phyloP scores from a whole-genome alignment of 2,797 vertebrate species.

The Falco rusticolus region DNA sequence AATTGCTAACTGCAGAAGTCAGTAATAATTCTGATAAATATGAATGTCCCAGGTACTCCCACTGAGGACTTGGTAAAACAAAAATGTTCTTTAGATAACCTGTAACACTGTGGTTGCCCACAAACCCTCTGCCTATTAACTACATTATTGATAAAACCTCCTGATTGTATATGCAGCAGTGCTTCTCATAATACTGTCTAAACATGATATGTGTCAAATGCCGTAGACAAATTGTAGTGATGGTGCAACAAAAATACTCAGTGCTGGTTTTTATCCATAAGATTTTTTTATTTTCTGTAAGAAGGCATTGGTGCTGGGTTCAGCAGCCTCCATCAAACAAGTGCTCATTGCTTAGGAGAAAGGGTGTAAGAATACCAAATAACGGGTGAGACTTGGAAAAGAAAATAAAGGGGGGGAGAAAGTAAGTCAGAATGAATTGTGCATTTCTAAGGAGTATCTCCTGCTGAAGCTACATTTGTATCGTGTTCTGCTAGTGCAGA shows the following conservation, averaged over 20 bases:
- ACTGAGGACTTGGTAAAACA: conserved; percentile 47
- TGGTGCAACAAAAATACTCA: background rate
- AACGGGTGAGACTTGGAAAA: background rate
- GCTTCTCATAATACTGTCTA: background rate
- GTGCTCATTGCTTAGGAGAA: background rate
- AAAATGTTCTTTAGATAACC: conserved; percentile 41
- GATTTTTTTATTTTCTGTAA: background rate
- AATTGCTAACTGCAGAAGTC: conserved; percentile 55
- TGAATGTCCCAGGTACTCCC: background rate
- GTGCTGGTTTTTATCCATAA: background rate
- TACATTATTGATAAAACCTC: conserved; percentile 52
- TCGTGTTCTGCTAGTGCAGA: background rate
- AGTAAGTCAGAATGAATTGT: background rate
- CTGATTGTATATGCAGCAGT: background rate
- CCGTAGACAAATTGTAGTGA: background rate
- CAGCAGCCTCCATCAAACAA: background rate
- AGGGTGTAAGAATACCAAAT: background rate
- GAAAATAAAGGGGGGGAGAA: background rate
- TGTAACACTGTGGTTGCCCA: conserved; percentile 45
- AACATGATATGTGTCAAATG: background rate
- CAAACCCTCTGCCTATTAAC: conserved; percentile 59
- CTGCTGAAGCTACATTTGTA: background rate
- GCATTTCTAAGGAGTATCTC: background rate
- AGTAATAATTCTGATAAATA: conserved; percentile 53
- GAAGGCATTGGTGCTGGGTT: background rate